These are phyloP conservation scores for Danio rerio DNA, from an alignment of 2,113 vertebrate species.

Conservation along the genomic window DNA sequence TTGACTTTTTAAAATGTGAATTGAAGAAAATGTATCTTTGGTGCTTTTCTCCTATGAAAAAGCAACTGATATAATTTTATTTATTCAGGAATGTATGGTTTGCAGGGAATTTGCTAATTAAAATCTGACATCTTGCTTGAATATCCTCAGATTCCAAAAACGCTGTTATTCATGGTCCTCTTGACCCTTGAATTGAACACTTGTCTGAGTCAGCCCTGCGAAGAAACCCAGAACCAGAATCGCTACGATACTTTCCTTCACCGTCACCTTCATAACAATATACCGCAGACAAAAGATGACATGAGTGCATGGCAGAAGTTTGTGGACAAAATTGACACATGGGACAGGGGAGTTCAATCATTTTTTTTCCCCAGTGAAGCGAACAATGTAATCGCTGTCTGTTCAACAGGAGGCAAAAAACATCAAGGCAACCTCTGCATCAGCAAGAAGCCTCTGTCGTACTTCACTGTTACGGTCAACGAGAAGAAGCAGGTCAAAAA, in stretches of 20 bases:
- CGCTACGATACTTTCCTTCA: not conserved
- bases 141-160: too few relatives aligned
- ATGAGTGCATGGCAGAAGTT: slow-evolving; percentile 15
- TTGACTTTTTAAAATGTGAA: too few relatives aligned
- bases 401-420: not conserved
- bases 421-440: not conserved
- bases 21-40: too few relatives aligned
- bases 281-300: not conserved
- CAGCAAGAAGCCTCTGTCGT: not conserved
- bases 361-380: slow-evolving; percentile 6
- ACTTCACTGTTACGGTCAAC: not conserved
- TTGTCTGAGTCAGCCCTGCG: not conserved
- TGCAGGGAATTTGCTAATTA: too few relatives aligned
- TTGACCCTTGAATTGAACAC: too few relatives aligned
- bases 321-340: not conserved
- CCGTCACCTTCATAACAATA: not conserved
- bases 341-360: slow-evolving; percentile 4
- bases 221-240: not conserved
- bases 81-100: too few relatives aligned
- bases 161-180: too few relatives aligned
- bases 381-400: not conserved
- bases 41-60: too few relatives aligned
- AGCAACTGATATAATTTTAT: too few relatives aligned
- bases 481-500: not conserved
- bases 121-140: too few relatives aligned